Evolutionary conservation across 2,888 invertebrate genomes (phyloP).

Genomic region (Hyalella azteca): DNA sequence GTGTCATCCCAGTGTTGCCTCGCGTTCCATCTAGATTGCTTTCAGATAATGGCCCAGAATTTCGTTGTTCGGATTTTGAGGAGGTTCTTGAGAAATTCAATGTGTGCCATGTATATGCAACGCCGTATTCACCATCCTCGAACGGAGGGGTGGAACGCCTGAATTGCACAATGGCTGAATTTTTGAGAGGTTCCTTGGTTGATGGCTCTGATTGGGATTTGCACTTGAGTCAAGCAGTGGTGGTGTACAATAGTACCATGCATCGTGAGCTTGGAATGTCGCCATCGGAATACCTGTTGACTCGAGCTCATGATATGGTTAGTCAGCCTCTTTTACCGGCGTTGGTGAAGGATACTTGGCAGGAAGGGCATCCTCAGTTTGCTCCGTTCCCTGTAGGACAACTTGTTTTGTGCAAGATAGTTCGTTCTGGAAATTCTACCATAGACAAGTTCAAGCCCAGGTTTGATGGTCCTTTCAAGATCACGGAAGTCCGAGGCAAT

Average conservation of each 20-base stretch:
- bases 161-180: slow-evolving; percentile 24
- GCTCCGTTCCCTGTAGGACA: slow-evolving; percentile 5
- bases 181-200: background rate
- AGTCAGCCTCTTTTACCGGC: background rate
- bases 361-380: slow-evolving; percentile 33
- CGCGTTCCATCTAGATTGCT: background rate
- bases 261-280: slow-evolving; percentile 14
- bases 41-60: slow-evolving; percentile 38
- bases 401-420: background rate
- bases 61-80: slow-evolving; percentile 5
- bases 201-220: slow-evolving; percentile 7
- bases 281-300: background rate
- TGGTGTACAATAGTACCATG: slow-evolving; percentile 17
- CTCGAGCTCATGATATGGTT: background rate
- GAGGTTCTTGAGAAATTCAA: background rate
- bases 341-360: background rate
- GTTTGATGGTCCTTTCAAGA: slow-evolving; percentile 12
- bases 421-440: background rate
- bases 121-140: background rate
- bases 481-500: background rate
- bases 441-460: background rate
- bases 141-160: slow-evolving; percentile 35
- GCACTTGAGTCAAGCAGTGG: background rate
- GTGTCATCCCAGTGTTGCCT: background rate
- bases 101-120: slow-evolving; percentile 20